Percentiles rank a stretch among this genome's conserved stretches.
These are phyloP conservation scores for Sciurus vulgaris DNA, from an alignment of 2,797 vertebrate species.

Conservation along the genomic window DNA sequence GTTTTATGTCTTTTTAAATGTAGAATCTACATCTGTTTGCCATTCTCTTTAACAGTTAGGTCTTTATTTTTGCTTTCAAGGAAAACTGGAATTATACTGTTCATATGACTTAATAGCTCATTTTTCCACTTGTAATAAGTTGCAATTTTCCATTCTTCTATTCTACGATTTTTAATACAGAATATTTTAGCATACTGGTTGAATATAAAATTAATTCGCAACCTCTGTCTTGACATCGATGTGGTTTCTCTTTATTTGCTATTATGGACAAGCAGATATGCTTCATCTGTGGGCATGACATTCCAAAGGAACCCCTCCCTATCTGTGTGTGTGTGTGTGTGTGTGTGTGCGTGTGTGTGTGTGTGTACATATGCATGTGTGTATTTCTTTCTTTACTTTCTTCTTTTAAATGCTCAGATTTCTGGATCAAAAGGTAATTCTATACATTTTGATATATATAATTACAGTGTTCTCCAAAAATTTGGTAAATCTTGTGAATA, in stretches of 20 bases:
- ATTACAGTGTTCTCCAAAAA: background rate
- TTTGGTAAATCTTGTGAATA: background rate
- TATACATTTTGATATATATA: background rate
- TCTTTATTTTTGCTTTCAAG: background rate
- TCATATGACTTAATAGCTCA: background rate
- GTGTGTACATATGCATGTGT: fast-evolving
- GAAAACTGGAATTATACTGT: background rate
- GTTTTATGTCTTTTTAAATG: background rate
- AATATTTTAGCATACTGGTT: background rate
- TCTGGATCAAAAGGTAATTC: background rate
- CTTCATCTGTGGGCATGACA: background rate
- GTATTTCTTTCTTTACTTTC: background rate
- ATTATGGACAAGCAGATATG: background rate
- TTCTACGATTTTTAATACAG: background rate
- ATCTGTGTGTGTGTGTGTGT: fast-evolving
- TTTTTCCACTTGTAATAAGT: background rate
- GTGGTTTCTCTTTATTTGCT: background rate
- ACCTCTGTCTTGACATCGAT: background rate
- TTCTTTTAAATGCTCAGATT: conserved; percentile 26
- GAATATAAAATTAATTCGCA: background rate
- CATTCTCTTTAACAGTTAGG: background rate
- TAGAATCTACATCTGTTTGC: background rate
- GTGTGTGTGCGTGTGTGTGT: background rate
- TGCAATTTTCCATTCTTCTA: background rate
- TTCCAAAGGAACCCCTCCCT: background rate